Percentiles rank a stretch among this genome's conserved stretches.
Conservation (phyloP, 2,113 vertebrate genomes). For the Archilochus colubris region DNA sequence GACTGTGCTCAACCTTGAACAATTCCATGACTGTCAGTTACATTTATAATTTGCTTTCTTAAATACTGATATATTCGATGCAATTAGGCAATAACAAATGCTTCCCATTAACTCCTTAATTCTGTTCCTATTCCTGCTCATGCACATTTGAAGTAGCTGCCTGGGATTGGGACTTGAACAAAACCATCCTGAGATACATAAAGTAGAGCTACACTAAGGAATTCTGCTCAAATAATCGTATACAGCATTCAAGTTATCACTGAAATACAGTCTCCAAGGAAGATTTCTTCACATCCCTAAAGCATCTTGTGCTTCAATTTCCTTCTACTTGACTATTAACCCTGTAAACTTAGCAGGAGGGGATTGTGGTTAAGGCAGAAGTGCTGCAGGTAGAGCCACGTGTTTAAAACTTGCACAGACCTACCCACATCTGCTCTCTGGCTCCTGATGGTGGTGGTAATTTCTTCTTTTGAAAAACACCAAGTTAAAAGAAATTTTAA, state of each 20-base stretch:
- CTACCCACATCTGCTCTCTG: not conserved
- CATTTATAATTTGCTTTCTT: conserved; percentile 2
- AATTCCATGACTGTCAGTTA: not conserved
- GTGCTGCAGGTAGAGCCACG: not conserved
- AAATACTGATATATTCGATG: conserved; percentile 2
- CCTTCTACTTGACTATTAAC: not conserved
- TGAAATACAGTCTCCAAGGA: not conserved
- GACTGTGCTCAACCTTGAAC: conserved; percentile 22
- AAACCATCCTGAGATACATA: not conserved
- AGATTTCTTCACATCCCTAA: not conserved
- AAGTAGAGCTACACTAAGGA: not conserved
- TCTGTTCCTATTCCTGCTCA: not conserved
- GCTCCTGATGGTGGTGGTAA: not conserved
- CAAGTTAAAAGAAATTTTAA: not conserved
- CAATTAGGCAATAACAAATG: conserved; percentile 22
- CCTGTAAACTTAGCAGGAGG: not conserved
- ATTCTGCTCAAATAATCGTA: not conserved
- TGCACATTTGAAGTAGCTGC: not conserved
- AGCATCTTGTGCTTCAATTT: not conserved
- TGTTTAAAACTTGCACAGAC: not conserved
- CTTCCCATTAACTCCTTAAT: not conserved
- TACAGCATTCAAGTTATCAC: not conserved
- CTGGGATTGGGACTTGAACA: not conserved
- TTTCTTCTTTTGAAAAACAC: not conserved
- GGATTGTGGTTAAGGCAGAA: not conserved